A percentile compares a stretch with the other conserved stretches of the same genome.
Conservation (phyloP, 2,888 invertebrate species). For the Schizotus pectinicornis region DNA sequence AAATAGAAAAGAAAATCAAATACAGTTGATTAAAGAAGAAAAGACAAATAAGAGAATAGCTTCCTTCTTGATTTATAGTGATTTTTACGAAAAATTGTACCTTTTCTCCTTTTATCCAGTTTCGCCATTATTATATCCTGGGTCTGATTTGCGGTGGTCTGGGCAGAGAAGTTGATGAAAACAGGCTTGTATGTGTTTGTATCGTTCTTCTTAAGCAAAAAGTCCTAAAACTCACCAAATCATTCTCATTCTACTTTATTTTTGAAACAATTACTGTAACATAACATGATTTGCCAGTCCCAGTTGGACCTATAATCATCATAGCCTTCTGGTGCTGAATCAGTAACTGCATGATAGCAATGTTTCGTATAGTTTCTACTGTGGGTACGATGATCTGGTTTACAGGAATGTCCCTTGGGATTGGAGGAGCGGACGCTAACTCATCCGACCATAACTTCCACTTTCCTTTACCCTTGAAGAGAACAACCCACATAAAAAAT, state of each 20-base stretch:
- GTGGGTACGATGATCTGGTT: slow-evolving; percentile 96
- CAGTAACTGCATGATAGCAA: slow-evolving; percentile 78
- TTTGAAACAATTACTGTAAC: slow-evolving; percentile 72
- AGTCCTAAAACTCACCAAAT: slow-evolving; percentile 64
- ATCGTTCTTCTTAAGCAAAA: slow-evolving; percentile 80
- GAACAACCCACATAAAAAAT: too few relatives aligned
- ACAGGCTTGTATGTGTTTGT: slow-evolving; percentile 80
- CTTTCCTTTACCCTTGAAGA: slow-evolving; percentile 79
- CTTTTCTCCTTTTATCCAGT: slow-evolving; percentile 89
- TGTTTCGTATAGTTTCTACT: slow-evolving; percentile 85
- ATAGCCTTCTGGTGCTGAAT: slow-evolving; percentile 82
- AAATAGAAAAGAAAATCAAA: slow-evolving; percentile 32
- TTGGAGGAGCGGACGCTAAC: slow-evolving; percentile 73
- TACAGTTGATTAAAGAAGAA: too few relatives aligned
- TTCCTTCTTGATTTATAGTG: background rate
- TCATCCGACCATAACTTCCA: slow-evolving; percentile 95
- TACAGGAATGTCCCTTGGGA: slow-evolving; percentile 88
- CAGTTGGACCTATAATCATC: slow-evolving; percentile 91
- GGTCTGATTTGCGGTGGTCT: slow-evolving; percentile 91
- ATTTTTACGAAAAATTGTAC: too few relatives aligned
- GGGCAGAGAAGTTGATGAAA: slow-evolving; percentile 91
- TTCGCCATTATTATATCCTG: slow-evolving; percentile 96
- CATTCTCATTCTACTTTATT: slow-evolving; percentile 46
- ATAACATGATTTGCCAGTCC: slow-evolving; percentile 94
- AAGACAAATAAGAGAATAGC: too few relatives aligned